These are phyloP conservation scores for Oreochromis aureus DNA, from an alignment of 2,113 vertebrate genomes.

Conservation along the genomic window DNA sequence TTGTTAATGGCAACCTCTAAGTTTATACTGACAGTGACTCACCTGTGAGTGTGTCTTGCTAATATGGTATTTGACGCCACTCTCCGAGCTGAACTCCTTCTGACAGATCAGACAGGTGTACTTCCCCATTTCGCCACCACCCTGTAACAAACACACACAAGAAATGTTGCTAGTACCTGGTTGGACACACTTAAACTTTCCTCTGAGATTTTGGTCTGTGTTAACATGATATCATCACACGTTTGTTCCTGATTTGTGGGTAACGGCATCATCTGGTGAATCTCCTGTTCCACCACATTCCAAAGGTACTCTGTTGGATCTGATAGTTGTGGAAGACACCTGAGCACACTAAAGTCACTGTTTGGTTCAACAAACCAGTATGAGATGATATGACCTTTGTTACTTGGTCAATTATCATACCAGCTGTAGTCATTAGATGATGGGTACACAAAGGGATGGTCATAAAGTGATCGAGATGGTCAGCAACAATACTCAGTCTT, in stretches of 20 bases:
- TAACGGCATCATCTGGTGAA: neutral
- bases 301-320: neutral
- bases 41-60: slow-evolving; percentile 97
- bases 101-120: slow-evolving; percentile 93
- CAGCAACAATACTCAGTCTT: neutral
- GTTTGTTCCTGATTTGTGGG: neutral
- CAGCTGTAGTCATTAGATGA: neutral
- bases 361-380: neutral
- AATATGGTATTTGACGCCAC: slow-evolving; percentile 97
- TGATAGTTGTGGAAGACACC: neutral
- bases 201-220: neutral
- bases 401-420: neutral
- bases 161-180: neutral
- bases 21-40: slow-evolving; percentile 34
- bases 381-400: neutral
- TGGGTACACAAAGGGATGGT: neutral
- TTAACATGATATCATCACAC: neutral
- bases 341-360: neutral
- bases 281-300: neutral
- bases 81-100: slow-evolving; percentile 97
- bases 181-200: neutral
- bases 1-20: neutral
- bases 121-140: slow-evolving; percentile 87
- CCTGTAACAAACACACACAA: slow-evolving; percentile 70
- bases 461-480: neutral